Evolutionary conservation across 2,797 vertebrate species (phyloP), one percentile per base, ranked within the genome.

Genomic region (Anabacerthia variegaticeps): DNA sequence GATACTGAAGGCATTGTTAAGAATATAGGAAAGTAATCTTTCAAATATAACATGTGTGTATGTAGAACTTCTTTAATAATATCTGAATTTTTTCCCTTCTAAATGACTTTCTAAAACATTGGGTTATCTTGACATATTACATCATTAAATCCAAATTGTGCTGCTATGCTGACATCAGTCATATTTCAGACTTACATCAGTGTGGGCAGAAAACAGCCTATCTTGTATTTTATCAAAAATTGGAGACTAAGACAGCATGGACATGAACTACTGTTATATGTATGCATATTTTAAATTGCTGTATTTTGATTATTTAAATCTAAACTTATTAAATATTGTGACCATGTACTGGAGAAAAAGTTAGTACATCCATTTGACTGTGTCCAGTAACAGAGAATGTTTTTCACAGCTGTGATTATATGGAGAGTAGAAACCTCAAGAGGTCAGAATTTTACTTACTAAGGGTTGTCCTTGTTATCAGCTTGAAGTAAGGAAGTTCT

Each of bases 401-500:
- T 84, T 83, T 63, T 54, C 72, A 51, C 59, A 55, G 22, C 34
- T 89, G 3, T 32, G 15, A 37, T 76, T 83, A 66, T 15, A 61
- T 21, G 52, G 34, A 86, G 75, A 93, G 73, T 19, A 73, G 49
- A 74, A 86, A 74, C 34, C 10, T 67, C 36, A 85, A 23, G 6
- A 88, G 41, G 30, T 78, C 37, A 65, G 54, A 78, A 48, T 88
- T 74, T 72, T 91, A 98, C 98, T 98, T 98, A 98, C 98, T 98
- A 88, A 96, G 83, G 14, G 98, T 98, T 63, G 98, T 98, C 73
- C 97, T 97, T 93, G 98, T 98, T 92, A 98, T 97, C 93, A 97
- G 69, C 91, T 98, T 98, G 97, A 98, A 98, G 89, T 98, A 97
- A 87, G 97, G 97, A 85, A 98, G 97, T 73, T 98, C 97, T 80